Base-by-base conservation (phyloP, 2,888 invertebrate genomes). In the Tetropium fuscum region DNA sequence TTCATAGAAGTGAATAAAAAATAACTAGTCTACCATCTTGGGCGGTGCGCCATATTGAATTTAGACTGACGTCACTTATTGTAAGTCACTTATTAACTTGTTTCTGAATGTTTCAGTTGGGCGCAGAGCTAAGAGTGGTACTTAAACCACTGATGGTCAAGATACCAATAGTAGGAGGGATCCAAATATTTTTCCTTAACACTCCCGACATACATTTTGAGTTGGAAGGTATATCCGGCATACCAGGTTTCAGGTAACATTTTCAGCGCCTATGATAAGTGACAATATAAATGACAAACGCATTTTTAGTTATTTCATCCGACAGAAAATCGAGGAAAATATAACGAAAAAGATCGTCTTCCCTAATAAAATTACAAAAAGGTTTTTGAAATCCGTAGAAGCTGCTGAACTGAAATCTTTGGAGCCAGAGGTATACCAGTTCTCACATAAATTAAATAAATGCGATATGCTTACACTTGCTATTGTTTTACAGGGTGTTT, bases 161-260 rank as follows among this genome's bases (percentile, higher is more conserved):
- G 73, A 91, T 95, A 78, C 98, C 98, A 32, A 83, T 98, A 71
- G 88, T 98, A 60, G 98, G 98, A 19, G 97, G 97, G 5, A 84
- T 98, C 11, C 95, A 95, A 79, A 87, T 95, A 54, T 97, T 96
- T 84, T 98, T 98, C 84, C 86, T 98, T 34, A 97, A 97, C 82
- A 93, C 93, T 79, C 98, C 98, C 1, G 90, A 90, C 66, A 90
- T 98, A 67, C 96, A 97, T 82, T 98, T 98, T 82, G 96, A 97
- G 83, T 84, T 98, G 72, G 97, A 98, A 49, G 96, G 97, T 43
- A 88, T 94, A 16, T 96, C 94, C 10, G 97, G 97, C 82, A 90
- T 98, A 85, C 98, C 98, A 1, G 97, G 97, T 7, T 86, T 98
- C 44, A 93, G 91, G 93, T 93, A 82, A 60, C 10, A 5, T 27